Percentiles rank a stretch among this genome's conserved stretches.
These are phyloP conservation scores for Stenopsyche tienmushanensis DNA, from an alignment of 1,140 invertebrate species.

Conservation along the genomic window DNA sequence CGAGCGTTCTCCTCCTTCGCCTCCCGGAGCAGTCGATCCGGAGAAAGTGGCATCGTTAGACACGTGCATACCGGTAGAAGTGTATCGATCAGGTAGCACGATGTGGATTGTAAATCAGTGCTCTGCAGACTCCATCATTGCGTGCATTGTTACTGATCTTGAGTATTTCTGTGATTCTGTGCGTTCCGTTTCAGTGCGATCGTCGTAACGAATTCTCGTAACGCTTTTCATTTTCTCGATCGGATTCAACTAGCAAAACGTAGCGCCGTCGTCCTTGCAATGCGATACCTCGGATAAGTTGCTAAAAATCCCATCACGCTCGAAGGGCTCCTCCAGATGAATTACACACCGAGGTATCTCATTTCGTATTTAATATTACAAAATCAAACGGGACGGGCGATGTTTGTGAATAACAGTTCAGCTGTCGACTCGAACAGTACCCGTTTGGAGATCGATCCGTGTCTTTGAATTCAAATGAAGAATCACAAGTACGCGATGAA, in stretches of 20 bases:
- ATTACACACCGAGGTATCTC: neutral
- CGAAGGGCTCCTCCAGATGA: neutral
- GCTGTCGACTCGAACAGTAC: neutral
- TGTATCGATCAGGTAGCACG: neutral
- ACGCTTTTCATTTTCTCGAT: too few relatives aligned
- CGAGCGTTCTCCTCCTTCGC: too few relatives aligned
- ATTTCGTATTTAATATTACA: constrained; percentile 7
- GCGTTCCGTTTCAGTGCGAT: too few relatives aligned
- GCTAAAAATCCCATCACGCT: neutral
- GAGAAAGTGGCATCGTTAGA: neutral
- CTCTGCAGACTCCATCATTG: too few relatives aligned
- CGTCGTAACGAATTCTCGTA: too few relatives aligned
- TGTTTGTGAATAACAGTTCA: neutral
- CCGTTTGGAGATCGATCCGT: too few relatives aligned
- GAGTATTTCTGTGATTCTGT: neutral
- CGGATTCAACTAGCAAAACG: too few relatives aligned
- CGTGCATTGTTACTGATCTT: neutral
- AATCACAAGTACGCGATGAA: constrained; percentile 17
- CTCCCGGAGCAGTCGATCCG: neutral
- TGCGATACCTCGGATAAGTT: neutral
- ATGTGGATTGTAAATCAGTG: too few relatives aligned
- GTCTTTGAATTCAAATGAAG: constrained; percentile 12
- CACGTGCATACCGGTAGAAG: neutral
- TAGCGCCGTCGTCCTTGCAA: constrained; percentile 1
- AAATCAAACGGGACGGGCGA: neutral